Evolutionary conservation across 2,888 invertebrate genomes (phyloP).

Genomic region (Noctua fimbriata): DNA sequence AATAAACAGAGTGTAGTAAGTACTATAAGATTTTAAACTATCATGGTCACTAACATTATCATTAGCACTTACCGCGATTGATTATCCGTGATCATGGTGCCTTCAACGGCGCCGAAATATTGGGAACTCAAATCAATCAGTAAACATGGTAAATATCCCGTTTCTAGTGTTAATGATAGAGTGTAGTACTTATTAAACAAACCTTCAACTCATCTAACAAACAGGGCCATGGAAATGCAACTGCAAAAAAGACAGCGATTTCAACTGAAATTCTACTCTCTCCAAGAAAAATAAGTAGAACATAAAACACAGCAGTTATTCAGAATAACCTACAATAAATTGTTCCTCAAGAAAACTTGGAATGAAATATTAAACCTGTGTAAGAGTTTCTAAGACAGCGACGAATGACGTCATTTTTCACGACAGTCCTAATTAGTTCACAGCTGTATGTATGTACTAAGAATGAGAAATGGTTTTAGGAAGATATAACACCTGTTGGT

Average conservation of each 20-base stretch:
- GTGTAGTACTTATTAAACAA: neutral
- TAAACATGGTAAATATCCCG: too few species aligned
- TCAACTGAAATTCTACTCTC: slow-evolving; percentile 2
- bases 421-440: slow-evolving; percentile 52
- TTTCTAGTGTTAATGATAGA: too few species aligned
- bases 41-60: too few species aligned
- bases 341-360: slow-evolving; percentile 20
- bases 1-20: neutral
- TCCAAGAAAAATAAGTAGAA: neutral
- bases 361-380: slow-evolving; percentile 50
- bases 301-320: neutral
- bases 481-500: slow-evolving; percentile 8
- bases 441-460: slow-evolving; percentile 19
- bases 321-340: slow-evolving; percentile 17
- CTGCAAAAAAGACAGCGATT: neutral
- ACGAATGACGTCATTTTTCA: slow-evolving; percentile 49
- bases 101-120: too few species aligned
- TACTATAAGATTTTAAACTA: too few species aligned
- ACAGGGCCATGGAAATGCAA: neutral
- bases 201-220: neutral
- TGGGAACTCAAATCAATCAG: too few species aligned
- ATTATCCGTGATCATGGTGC: too few species aligned
- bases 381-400: slow-evolving; percentile 42
- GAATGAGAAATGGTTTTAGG: slow-evolving; percentile 9
- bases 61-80: too few species aligned